These are phyloP conservation scores for Teleiodes luculella DNA, from an alignment of 2,888 invertebrate species.

Conservation along the genomic window DNA sequence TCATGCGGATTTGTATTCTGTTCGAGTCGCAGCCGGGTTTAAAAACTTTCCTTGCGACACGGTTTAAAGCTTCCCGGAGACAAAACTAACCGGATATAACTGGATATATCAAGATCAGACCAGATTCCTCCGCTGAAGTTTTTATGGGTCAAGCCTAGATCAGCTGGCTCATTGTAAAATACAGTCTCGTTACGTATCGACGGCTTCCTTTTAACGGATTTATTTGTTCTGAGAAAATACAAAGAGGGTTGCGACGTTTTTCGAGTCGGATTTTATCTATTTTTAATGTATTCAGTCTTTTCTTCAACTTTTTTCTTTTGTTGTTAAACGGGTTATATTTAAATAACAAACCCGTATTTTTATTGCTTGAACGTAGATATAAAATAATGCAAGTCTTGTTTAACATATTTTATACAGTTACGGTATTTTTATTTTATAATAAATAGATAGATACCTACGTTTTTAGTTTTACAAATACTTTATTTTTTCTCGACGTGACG, in stretches of 20 bases:
- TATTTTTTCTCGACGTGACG: no score
- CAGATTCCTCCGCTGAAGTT: conserved; percentile 58
- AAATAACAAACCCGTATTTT: no score
- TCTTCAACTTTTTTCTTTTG: no score
- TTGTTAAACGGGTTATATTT: no score
- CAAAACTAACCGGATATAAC: conserved; percentile 66
- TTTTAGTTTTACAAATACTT: no score
- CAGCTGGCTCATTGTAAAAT: conserved; percentile 48
- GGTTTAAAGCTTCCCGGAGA: conserved; percentile 59
- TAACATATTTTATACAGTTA: no score
- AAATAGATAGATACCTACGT: no score
- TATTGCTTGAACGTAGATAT: no score
- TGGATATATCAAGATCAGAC: conserved; percentile 42
- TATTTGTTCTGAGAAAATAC: conserved; percentile 7
- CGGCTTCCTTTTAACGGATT: not conserved
- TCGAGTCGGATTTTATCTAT: no score
- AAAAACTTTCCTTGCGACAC: conserved; percentile 60
- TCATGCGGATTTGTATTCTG: conserved; percentile 52
- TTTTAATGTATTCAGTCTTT: no score
- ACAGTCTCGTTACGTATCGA: conserved; percentile 31
- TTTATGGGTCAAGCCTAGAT: conserved; percentile 73
- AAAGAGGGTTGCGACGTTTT: not conserved
- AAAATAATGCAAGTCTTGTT: no score
- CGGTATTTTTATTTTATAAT: no score
- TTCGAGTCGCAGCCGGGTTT: conserved; percentile 52